These are phyloP conservation scores for Aradophagus sp. DNA, from an alignment of 1,140 invertebrate species.

Conservation along the genomic window DNA sequence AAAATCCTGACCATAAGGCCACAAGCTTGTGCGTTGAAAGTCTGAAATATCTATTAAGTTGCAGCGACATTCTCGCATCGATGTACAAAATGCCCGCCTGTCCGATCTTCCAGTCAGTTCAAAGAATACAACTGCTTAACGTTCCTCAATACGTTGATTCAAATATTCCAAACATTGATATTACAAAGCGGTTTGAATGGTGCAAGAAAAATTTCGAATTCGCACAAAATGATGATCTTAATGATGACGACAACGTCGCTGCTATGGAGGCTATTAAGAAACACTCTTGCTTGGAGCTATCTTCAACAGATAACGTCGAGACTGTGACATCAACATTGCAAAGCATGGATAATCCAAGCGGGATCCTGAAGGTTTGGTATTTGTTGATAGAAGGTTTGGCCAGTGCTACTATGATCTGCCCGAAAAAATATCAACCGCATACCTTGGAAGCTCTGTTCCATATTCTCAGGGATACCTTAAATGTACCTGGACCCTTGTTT, in stretches of 20 bases:
- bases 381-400: slow-evolving; percentile 91
- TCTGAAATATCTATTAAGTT: slow-evolving; percentile 88
- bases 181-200: slow-evolving; percentile 77
- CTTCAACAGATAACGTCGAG: slow-evolving; percentile 74
- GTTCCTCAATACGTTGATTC: slow-evolving; percentile 87
- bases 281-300: slow-evolving; percentile 26
- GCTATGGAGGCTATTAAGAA: slow-evolving; percentile 31
- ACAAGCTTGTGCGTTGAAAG: slow-evolving; percentile 85
- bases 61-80: slow-evolving; percentile 88
- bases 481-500: slow-evolving; percentile 88
- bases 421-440: slow-evolving; percentile 88
- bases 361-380: slow-evolving; percentile 93
- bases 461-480: slow-evolving; percentile 83
- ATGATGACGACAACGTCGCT: slow-evolving; percentile 58
- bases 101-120: slow-evolving; percentile 92
- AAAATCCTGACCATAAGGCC: slow-evolving; percentile 59
- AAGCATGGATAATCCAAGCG: slow-evolving; percentile 86
- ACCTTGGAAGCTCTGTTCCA: slow-evolving; percentile 91
- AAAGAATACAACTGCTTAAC: slow-evolving; percentile 87
- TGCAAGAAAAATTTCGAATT: slow-evolving; percentile 72
- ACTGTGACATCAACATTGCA: slow-evolving; percentile 78
- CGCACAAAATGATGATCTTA: slow-evolving; percentile 68
- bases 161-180: slow-evolving; percentile 85
- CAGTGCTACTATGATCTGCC: slow-evolving; percentile 86
- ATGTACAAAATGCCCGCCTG: slow-evolving; percentile 97